Percentiles rank a stretch among this genome's conserved stretches.
Conservation (phyloP, 2,888 invertebrate species). For the Synanthedon myopaeformis region DNA sequence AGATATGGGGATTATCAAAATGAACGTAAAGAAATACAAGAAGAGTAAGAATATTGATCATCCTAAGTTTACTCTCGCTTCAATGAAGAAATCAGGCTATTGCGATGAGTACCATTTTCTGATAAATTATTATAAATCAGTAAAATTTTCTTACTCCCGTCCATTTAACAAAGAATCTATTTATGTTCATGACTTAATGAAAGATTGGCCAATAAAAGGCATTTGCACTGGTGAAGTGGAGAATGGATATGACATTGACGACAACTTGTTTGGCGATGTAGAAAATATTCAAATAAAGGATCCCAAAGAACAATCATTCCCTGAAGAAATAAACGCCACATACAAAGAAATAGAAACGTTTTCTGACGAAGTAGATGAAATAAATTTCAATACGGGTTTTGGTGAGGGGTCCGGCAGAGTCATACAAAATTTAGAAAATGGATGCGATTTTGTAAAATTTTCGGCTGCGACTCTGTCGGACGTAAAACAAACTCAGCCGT, state of each 20-base stretch:
- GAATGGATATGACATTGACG: conserved; percentile 13
- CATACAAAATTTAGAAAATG: conserved; percentile 55
- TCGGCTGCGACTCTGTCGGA: conserved; percentile 73
- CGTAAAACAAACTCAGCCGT: conserved; percentile 68
- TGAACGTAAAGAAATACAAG: conserved; percentile 33
- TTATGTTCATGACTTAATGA: conserved; percentile 29
- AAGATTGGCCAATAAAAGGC: conserved; percentile 39
- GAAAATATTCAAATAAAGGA: conserved; percentile 15
- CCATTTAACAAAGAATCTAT: conserved; percentile 47
- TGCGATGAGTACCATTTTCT: conserved; percentile 38
- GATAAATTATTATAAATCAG: conserved; percentile 39
- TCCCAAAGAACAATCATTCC: conserved; percentile 33
- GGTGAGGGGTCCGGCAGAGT: conserved; percentile 71
- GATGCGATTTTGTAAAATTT: conserved; percentile 45
- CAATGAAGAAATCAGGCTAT: conserved; percentile 28
- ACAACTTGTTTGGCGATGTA: conserved; percentile 25
- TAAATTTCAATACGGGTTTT: conserved; percentile 67
- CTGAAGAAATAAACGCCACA: conserved; percentile 39
- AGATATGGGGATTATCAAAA: conserved; percentile 22
- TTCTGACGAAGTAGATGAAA: conserved; percentile 30
- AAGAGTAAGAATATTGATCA: conserved; percentile 54
- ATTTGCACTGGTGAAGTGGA: conserved; percentile 6
- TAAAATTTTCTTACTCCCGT: conserved; percentile 50
- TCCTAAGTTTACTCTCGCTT: conserved; percentile 26
- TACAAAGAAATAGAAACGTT: conserved; percentile 19